Evolutionary conservation across 1,140 invertebrate species (phyloP).

Genomic region (Panagrolaimus sp.): DNA sequence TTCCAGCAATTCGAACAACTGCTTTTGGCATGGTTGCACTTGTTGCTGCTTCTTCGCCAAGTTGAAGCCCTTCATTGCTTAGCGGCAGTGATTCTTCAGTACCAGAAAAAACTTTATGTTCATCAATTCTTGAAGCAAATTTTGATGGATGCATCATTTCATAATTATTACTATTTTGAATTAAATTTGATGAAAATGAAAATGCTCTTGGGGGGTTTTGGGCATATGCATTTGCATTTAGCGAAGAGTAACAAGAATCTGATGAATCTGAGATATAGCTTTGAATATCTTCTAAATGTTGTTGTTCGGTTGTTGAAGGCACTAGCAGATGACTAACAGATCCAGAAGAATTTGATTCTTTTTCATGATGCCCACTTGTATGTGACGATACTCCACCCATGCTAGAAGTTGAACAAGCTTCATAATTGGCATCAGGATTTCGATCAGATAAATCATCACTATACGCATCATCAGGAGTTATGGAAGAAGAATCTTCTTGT

Average conservation of each 20-base stretch:
- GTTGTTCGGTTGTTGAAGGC: background rate
- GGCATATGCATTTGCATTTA: conserved; percentile 21
- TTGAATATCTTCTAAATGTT: conserved; percentile 23
- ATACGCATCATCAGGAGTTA: too few relatives aligned
- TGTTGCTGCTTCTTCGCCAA: conserved; percentile 1
- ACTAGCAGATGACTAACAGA: too few relatives aligned
- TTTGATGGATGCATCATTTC: conserved; percentile 1
- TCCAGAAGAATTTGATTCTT: too few relatives aligned
- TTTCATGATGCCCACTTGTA: too few relatives aligned
- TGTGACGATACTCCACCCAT: too few relatives aligned
- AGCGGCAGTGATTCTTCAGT: background rate
- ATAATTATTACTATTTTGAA: background rate
- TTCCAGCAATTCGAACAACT: conserved; percentile 1
- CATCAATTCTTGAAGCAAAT: too few relatives aligned
- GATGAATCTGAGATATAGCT: conserved; percentile 31
- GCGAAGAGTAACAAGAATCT: conserved; percentile 36
- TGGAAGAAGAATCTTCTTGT: too few relatives aligned
- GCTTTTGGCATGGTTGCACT: background rate
- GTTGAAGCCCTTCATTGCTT: background rate
- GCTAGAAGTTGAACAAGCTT: too few relatives aligned
- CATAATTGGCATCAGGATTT: too few relatives aligned
- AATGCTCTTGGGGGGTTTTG: background rate
- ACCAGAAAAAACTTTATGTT: background rate
- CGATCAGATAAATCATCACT: too few relatives aligned
- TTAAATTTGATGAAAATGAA: background rate